These are phyloP conservation scores for Pocota personata DNA, from an alignment of 2,888 invertebrate genomes.

Conservation along the genomic window DNA sequence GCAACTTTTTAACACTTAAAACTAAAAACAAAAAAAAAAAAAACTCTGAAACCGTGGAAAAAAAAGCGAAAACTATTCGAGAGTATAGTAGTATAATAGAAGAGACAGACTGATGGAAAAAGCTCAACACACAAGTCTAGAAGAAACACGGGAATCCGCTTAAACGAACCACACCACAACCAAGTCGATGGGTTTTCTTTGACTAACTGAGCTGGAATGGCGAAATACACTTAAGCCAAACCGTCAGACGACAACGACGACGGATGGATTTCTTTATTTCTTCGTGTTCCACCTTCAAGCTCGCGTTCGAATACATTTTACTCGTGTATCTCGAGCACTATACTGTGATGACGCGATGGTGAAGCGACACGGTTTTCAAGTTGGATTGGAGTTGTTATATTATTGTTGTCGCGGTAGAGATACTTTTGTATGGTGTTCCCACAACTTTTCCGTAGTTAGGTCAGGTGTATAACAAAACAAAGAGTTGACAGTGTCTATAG, in stretches of 20 bases:
- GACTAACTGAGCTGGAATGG: conserved; percentile 50
- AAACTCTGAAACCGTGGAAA: not conserved
- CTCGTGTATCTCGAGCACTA: conserved; percentile 1
- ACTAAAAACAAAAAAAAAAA: not conserved
- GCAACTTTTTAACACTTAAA: conserved; percentile 17
- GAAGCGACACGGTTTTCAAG: conserved; percentile 32
- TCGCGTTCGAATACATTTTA: conserved; percentile 19
- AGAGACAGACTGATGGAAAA: not conserved
- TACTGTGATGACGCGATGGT: not conserved
- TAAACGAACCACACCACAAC: conserved; percentile 30
- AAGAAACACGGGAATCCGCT: conserved; percentile 36
- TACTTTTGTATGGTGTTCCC: conserved; percentile 38
- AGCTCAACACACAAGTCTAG: conserved; percentile 33
- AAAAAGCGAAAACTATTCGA: conserved; percentile 10
- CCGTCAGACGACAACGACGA: not conserved
- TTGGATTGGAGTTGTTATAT: conserved; percentile 30
- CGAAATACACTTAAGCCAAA: conserved; percentile 46
- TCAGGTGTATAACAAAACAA: conserved; percentile 54
- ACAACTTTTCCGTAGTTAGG: conserved; percentile 55
- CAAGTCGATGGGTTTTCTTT: conserved; percentile 70
- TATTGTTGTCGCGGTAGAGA: conserved; percentile 48
- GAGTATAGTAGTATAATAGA: not conserved
- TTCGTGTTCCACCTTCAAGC: conserved; percentile 48
- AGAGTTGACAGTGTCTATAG: not conserved
- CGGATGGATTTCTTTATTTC: conserved; percentile 63